Percentiles rank a stretch among this genome's conserved stretches.
phyloP scores from a whole-genome alignment of 2,113 vertebrate species.

The Puntigrus tetrazona region DNA sequence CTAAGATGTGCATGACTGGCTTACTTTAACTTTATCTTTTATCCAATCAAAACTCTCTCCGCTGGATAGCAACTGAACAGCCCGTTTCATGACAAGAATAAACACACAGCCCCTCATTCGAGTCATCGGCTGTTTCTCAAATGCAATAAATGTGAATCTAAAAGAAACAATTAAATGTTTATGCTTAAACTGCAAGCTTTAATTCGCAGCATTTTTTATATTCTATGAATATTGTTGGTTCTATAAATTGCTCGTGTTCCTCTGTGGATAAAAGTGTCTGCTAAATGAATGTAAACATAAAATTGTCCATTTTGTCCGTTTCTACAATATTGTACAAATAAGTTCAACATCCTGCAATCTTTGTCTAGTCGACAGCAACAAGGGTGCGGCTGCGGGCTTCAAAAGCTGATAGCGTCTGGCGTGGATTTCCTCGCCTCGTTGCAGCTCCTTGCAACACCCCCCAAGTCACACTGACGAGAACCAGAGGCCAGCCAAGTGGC shows the following conservation, averaged over 20 bases:
- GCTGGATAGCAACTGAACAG: background rate
- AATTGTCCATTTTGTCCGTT: no score
- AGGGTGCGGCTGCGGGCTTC: background rate
- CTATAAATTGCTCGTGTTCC: background rate
- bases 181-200: no score
- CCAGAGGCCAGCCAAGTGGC: constrained; percentile 76
- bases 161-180: background rate
- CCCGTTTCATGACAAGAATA: constrained; percentile 1
- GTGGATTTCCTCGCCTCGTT: constrained; percentile 44
- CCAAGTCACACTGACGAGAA: constrained; percentile 78
- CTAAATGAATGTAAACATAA: background rate
- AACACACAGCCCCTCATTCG: background rate
- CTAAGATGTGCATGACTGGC: constrained; percentile 18
- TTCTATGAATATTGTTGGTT: background rate
- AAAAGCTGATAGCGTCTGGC: constrained; percentile 18
- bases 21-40: constrained; percentile 16
- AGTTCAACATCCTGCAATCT: background rate
- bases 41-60: constrained; percentile 6
- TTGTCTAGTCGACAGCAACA: background rate
- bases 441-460: constrained; percentile 56
- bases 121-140: background rate
- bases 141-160: background rate
- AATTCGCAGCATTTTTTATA: background rate
- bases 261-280: background rate
- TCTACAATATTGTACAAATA: background rate